Evolutionary conservation across 2,113 vertebrate species (phyloP).

Genomic region (Callaeas wilsoni): DNA sequence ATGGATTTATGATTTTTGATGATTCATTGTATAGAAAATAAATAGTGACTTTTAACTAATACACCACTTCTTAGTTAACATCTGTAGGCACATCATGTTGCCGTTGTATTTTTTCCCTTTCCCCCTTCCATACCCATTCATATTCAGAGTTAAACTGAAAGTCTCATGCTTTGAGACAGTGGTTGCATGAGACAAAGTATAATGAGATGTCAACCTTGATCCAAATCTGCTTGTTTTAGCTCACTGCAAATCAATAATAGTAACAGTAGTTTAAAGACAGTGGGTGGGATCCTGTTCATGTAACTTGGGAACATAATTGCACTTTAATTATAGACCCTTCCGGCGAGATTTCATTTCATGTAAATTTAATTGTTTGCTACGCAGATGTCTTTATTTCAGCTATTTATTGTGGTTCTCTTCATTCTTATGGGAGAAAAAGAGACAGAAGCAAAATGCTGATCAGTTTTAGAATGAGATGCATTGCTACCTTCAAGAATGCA

Average conservation of each 20-base stretch:
- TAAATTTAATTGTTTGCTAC: conserved; percentile 17
- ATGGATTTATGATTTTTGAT: neutral
- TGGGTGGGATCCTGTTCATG: neutral
- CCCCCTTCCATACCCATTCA: neutral
- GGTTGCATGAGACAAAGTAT: neutral
- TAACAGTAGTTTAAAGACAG: neutral
- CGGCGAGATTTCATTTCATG: neutral
- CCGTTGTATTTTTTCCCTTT: neutral
- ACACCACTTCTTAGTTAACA: neutral
- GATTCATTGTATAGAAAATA: neutral
- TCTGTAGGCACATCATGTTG: neutral
- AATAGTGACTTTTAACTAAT: neutral
- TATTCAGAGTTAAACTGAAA: neutral
- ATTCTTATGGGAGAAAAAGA: neutral
- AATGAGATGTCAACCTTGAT: neutral
- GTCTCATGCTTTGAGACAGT: neutral
- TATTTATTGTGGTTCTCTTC: neutral
- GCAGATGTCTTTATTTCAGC: neutral
- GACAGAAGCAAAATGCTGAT: neutral
- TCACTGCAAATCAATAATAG: neutral
- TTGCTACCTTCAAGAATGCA: neutral
- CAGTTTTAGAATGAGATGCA: neutral
- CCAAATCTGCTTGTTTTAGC: neutral
- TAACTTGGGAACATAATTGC: neutral
- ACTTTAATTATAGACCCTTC: conserved; percentile 6